Conservation (phyloP, 2,797 vertebrate genomes). For the Eremophila alpestris region DNA sequence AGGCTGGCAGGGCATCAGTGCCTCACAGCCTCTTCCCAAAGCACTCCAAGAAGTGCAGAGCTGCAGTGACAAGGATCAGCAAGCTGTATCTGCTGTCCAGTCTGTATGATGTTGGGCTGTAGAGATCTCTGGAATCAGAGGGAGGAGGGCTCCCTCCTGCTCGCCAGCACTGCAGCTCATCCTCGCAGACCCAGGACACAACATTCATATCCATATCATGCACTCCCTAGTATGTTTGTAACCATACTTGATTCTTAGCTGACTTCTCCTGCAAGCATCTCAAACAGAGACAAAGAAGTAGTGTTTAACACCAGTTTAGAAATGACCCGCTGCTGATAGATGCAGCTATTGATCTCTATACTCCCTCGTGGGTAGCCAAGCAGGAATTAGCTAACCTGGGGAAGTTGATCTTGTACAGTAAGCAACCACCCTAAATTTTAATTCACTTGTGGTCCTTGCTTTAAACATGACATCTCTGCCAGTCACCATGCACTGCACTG, state of each 20-base stretch:
- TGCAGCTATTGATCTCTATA: background rate
- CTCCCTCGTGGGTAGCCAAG: background rate
- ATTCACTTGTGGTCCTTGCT: background rate
- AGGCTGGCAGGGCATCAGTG: background rate
- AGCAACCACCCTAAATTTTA: background rate
- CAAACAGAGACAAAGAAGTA: background rate
- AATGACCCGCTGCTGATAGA: background rate
- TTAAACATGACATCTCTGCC: background rate
- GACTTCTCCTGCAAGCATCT: background rate
- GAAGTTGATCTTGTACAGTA: background rate
- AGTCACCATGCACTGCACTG: rapidly evolving
- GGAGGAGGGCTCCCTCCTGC: background rate
- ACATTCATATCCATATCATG: rapidly evolving
- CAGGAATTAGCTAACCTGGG: background rate
- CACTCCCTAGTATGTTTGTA: background rate
- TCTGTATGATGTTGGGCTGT: rapidly evolving
- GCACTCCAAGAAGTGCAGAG: background rate
- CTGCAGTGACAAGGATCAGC: background rate
- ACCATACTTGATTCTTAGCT: background rate
- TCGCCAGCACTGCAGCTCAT: background rate
- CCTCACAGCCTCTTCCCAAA: background rate
- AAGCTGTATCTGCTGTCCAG: background rate
- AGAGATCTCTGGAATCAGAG: background rate
- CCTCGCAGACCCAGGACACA: background rate
- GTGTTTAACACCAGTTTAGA: background rate